These are phyloP conservation scores for Penaeus chinensis DNA, from an alignment of 1,140 invertebrate species.

Conservation along the genomic window DNA sequence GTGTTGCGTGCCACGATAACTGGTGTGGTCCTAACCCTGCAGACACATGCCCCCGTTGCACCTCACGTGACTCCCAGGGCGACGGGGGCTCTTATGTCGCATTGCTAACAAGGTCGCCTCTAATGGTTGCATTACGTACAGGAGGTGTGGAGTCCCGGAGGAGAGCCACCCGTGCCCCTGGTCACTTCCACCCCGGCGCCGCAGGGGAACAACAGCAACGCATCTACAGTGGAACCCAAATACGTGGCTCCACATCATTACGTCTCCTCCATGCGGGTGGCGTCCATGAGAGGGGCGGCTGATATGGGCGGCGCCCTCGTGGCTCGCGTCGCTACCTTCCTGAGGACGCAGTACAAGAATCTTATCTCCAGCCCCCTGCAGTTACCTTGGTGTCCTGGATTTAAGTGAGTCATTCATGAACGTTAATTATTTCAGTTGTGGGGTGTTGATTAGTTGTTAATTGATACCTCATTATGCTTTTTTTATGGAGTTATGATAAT, in stretches of 20 bases:
- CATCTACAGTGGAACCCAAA: neutral
- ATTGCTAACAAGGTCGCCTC: too few relatives aligned
- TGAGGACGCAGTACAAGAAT: conserved; percentile 63
- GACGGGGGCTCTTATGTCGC: too few relatives aligned
- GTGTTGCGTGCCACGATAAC: too few relatives aligned
- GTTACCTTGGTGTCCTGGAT: conserved; percentile 61
- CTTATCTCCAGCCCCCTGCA: conserved; percentile 45
- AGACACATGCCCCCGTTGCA: too few relatives aligned
- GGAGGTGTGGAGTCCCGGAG: conserved; percentile 50
- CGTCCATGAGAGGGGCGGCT: conserved; percentile 62
- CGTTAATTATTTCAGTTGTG: too few relatives aligned
- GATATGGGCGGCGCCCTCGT: conserved; percentile 63
- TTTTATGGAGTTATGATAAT: too few relatives aligned
- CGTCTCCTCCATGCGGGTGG: conserved; percentile 62
- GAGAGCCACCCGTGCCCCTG: neutral
- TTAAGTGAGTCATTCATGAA: conserved; percentile 42
- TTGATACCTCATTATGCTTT: too few relatives aligned
- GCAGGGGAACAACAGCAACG: conserved; percentile 24
- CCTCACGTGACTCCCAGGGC: too few relatives aligned
- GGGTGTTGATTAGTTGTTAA: too few relatives aligned
- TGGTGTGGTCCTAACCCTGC: too few relatives aligned
- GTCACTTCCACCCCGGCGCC: conserved; percentile 10
- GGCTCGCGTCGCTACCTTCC: conserved; percentile 62
- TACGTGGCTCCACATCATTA: conserved; percentile 62
- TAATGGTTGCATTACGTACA: neutral